Evolutionary conservation across 2,797 vertebrate species (phyloP).

Genomic region (Anolis apletophallus): DNA sequence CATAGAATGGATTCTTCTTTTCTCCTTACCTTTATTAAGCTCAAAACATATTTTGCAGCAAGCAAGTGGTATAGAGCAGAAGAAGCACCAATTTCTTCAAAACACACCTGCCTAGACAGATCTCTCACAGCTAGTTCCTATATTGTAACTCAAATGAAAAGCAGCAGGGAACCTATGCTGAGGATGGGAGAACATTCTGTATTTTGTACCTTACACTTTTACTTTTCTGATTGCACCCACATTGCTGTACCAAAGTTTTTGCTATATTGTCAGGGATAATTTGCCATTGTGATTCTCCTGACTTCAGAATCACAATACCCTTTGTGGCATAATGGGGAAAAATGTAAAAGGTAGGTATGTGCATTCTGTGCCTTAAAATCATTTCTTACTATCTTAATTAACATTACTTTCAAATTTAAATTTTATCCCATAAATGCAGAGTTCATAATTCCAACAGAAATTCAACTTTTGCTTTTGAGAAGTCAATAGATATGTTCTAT

Average conservation of each 20-base stretch:
- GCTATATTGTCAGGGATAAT: too few relatives aligned
- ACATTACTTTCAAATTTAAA: conserved; percentile 19
- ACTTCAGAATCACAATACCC: too few relatives aligned
- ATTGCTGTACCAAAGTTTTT: not conserved
- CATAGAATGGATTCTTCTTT: not conserved
- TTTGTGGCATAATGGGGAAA: too few relatives aligned
- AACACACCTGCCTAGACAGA: not conserved
- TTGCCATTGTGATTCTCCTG: too few relatives aligned
- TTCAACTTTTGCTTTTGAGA: conserved; percentile 1
- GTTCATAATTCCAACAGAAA: not conserved
- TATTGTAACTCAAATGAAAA: not conserved
- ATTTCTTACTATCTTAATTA: not conserved
- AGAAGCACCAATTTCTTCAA: not conserved
- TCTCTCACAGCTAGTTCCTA: not conserved
- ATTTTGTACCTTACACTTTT: not conserved
- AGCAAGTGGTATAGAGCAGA: not conserved
- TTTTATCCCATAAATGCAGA: conserved; percentile 17
- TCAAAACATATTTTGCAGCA: too few relatives aligned
- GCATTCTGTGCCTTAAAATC: too few relatives aligned
- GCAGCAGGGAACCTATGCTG: not conserved
- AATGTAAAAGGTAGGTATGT: too few relatives aligned
- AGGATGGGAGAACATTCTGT: not conserved
- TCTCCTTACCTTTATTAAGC: not conserved
- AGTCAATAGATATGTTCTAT: not conserved
- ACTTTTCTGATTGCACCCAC: not conserved